These are phyloP conservation scores for Leucophenga maculata DNA, from an alignment of 2,888 invertebrate species.

Conservation along the genomic window DNA sequence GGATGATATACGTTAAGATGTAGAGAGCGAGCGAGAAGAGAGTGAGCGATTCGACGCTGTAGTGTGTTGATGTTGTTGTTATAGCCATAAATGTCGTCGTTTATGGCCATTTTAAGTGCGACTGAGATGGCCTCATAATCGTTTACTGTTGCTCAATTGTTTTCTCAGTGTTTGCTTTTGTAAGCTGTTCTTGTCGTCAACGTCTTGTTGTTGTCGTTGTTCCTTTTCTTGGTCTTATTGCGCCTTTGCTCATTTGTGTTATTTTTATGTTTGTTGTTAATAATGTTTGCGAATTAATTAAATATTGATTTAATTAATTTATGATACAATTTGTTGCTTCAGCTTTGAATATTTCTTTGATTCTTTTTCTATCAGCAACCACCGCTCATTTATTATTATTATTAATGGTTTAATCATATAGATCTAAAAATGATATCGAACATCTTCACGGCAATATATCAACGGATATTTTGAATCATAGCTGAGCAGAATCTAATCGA, in stretches of 20 bases:
- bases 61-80: conserved; percentile 31
- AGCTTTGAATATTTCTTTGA: neutral
- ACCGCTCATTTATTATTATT: too few relatives aligned
- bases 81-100: conserved; percentile 68
- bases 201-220: neutral
- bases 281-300: conserved; percentile 58
- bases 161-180: conserved; percentile 32
- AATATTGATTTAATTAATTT: conserved; percentile 59
- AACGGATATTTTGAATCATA: too few relatives aligned
- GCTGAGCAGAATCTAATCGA: too few relatives aligned
- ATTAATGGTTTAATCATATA: too few relatives aligned
- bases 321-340: neutral
- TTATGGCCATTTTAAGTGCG: conserved; percentile 72
- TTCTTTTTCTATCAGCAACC: neutral
- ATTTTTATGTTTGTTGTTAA: conserved; percentile 42
- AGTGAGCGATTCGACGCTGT: conserved; percentile 43
- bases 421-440: too few relatives aligned
- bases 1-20: neutral
- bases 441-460: too few relatives aligned
- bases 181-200: neutral
- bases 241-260: conserved; percentile 12
- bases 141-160: conserved; percentile 67
- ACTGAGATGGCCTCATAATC: conserved; percentile 73
- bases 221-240: conserved; percentile 6
- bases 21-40: conserved; percentile 4